A percentile compares a stretch with the other conserved stretches of the same genome.
phyloP scores from a whole-genome alignment of 37 sponge, comb jelly and placozoan genomes.

The Spongilla lacustris region DNA sequence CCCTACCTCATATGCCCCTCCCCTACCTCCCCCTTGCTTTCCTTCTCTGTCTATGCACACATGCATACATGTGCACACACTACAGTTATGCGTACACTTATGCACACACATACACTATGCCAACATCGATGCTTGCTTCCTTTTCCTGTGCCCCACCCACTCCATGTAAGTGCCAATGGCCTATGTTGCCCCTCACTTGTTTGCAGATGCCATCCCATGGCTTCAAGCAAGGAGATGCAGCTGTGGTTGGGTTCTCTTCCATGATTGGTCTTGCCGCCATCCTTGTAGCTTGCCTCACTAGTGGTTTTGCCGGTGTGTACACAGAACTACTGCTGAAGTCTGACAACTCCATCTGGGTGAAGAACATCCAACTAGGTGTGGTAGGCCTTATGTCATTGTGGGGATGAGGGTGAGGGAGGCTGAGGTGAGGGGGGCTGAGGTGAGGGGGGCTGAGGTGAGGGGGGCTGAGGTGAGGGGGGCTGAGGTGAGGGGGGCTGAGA shows the following conservation, averaged over 20 bases:
- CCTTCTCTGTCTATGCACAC: neutral
- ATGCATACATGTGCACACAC: neutral
- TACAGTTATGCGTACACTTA: no score
- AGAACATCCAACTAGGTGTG: conserved; percentile 93
- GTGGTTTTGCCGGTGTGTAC: conserved; percentile 97
- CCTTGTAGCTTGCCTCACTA: conserved; percentile 81
- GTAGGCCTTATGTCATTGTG: neutral
- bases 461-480: no score
- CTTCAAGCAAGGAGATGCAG: neutral
- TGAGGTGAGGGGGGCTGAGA: no score
- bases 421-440: neutral
- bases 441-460: no score
- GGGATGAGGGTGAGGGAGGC: neutral
- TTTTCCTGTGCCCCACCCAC: neutral
- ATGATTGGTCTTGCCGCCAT: conserved; percentile 80
- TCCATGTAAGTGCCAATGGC: neutral
- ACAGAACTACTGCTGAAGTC: conserved; percentile 95
- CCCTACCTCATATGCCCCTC: neutral
- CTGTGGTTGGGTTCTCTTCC: conserved; percentile 1
- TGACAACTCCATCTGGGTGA: conserved; percentile 89
- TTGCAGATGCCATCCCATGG: conserved; percentile 9
- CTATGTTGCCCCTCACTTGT: neutral
- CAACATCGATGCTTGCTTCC: neutral
- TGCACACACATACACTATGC: no score
- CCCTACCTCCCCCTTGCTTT: neutral